Base-by-base conservation (phyloP, 37 sponge, comb jelly and placozoan genomes). In the Cliona cf. orientalis region DNA sequence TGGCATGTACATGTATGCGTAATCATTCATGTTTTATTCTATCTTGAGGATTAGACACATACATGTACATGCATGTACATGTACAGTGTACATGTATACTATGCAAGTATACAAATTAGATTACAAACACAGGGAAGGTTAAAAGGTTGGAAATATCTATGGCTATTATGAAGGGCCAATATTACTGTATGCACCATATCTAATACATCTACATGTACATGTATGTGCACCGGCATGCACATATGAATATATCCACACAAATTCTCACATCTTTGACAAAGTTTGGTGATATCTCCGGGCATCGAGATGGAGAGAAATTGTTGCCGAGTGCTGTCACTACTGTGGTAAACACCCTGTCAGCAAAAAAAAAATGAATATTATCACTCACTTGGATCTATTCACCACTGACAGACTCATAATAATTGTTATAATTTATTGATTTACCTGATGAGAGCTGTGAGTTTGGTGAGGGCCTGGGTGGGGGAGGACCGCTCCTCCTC, bases 321-420 rank as follows among this genome's bases (percentile, higher is more conserved):
- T 69, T 80, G 5, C 88, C 87, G 31, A 92, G 69, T 0, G 86
- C 84, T 36, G 32, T 67, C 57, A 92, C 68, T 5, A 92, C 92
- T 49, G 92, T 92, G 23, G 92, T 92, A 84, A 87, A 92, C 64
- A 87, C 92, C 69, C 88, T 88, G n/a, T n/a, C n/a, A n/a, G n/a
- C n/a, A n/a, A n/a, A n/a, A n/a, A n/a, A n/a, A n/a, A n/a, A n/a
- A n/a, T n/a, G n/a, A n/a, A n/a, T n/a, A n/a, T n/a, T n/a, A n/a
- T n/a, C n/a, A n/a, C n/a, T n/a, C n/a, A n/a, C n/a, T n/a, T n/a
- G n/a, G n/a, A n/a, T n/a, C n/a, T n/a, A n/a, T 22, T 53, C 19
- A 53, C 57, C 14, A 53, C 19, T 14, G 19, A 14, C 19, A 53
- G 57, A 53, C 14, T n/a, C n/a, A n/a, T n/a, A n/a, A n/a, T n/a